Evolutionary conservation across 2,113 vertebrate genomes (phyloP), one percentile per base, ranked within the genome.

Genomic region (Gadus chalcogrammus): DNA sequence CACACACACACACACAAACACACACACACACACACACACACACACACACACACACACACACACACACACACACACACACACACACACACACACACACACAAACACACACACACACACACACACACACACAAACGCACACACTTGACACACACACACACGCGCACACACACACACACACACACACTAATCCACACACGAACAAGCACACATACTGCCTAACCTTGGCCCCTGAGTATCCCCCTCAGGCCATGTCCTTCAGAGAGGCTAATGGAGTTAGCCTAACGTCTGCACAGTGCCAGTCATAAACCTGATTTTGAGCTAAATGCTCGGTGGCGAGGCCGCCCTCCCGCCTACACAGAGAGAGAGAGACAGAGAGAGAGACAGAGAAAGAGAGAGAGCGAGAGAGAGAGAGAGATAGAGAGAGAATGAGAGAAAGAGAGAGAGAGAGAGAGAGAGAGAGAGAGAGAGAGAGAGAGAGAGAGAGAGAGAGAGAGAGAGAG

Each of bases 241-340:
- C 82, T 35, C 82, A 85, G 79, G 85, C 88, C 83, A 84, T 89
- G 83, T 84, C 81, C 83, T 86, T 81, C 77, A 70, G 83, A 87
- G 83, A 83, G 81, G 79, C 85, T 91, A 92, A 92, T 90, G 82
- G 84, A 88, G 87, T 92, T 92, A 92, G 85, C 84, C 78, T 90
- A 92, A 91, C 92, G 91, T 89, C 87, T 87, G 85, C 82, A 82
- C 87, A 82, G 85, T 80, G 81, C 87, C 88, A 89, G 87, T 89
- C 88, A 85, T 89, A 89, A 92, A 91, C 88, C 91, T 90, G 90
- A 92, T 91, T 93, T 91, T 88, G 84, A 89, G 88, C 85, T 89
- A 85, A 91, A 88, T 89, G 90, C 88, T 91, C 89, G 85, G 88
- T 88, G 77, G 82, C 78, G 84, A 83, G 89, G 86, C 84, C 84